These are phyloP conservation scores for Mormyrops boulengeri DNA, from an alignment of 2,797 vertebrate genomes.

Conservation along the genomic window DNA sequence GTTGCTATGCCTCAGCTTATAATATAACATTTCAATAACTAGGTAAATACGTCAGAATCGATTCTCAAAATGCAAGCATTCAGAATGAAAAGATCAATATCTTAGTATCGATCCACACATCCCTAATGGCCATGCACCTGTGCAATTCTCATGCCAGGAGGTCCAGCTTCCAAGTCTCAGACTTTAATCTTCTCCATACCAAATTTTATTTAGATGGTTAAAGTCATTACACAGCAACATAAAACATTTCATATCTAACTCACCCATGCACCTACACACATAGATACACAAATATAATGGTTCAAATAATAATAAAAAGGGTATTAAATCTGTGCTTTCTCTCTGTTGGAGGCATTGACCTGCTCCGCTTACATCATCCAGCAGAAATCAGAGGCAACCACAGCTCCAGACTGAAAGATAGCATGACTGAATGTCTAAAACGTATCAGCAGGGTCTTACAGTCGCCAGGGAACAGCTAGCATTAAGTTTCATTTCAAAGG, in stretches of 20 bases:
- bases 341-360: neutral
- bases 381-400: neutral
- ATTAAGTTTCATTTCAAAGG: neutral
- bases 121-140: neutral
- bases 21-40: neutral
- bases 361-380: neutral
- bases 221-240: neutral
- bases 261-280: neutral
- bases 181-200: neutral
- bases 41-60: neutral
- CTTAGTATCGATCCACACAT: neutral
- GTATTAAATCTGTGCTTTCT: neutral
- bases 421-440: neutral
- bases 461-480: neutral
- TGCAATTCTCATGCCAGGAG: neutral
- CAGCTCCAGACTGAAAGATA: neutral
- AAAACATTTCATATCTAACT: neutral
- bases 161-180: neutral
- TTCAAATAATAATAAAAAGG: neutral
- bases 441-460: neutral
- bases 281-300: neutral
- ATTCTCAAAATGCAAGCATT: neutral
- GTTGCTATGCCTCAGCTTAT: neutral
- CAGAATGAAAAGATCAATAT: neutral
- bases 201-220: neutral